Evolutionary conservation across 2,888 invertebrate species (phyloP), one percentile per base, ranked within the genome.

Genomic region (Eupeodes luniger): DNA sequence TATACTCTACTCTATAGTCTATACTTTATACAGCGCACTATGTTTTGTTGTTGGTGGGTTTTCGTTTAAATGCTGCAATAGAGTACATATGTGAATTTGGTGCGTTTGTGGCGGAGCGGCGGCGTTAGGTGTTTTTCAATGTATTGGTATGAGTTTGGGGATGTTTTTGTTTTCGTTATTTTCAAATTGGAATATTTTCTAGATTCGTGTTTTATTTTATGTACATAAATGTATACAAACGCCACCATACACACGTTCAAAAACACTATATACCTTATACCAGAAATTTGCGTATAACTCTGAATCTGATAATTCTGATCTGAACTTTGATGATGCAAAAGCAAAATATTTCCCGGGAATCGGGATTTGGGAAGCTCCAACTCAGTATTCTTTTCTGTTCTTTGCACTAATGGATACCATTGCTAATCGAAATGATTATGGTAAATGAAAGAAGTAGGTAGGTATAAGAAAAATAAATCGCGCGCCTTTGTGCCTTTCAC

Each of bases 131-230:
- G 34, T 70, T 69, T 64, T 79, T 70, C 64, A 47, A 40, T 87
- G 64, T 77, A 66, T 34, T 84, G 59, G 87, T 87, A 75, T 81
- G 81, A 66, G 72, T 83, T 86, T 86, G 83, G 86, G 86, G 86
- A 76, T 86, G 81, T 44, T 81, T 74, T 80, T 69, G 49, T 74
- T 74, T 64, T 70, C 66, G 49, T 67, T 62, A n/a, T 51, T 81
- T 53, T 80, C 84, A 49, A 84, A 84, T 87, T 83, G 87, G 72
- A 83, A 84, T 76, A 84, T 82, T 83, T 82, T 82, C 75, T 74
- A 55, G 67, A 11, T 44, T 64, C 40, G 64, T 64, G 16, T 44
- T 44, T 27, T 27, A 27, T 27, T 70, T 75, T 82, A 47, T 51
- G 14, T 66, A 87, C 61, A 62, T 78, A 74, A 69, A 80, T 79